Evolutionary conservation across 2,888 invertebrate species (phyloP), one percentile per base, ranked within the genome.

Genomic region (Xestia c-nigrum): DNA sequence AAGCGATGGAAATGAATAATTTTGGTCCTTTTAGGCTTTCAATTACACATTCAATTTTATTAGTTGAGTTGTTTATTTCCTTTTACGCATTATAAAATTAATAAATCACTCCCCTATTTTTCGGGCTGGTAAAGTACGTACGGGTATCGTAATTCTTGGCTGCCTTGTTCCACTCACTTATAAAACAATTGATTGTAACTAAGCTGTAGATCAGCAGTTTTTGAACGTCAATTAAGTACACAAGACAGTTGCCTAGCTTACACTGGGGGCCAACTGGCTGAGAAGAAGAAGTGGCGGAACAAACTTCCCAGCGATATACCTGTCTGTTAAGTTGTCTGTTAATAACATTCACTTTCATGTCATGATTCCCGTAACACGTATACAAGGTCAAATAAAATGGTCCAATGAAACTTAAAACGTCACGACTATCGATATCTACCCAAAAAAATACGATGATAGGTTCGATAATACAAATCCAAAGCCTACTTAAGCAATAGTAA

Each of bases 1-100:
- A 21, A 38, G 5, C 16, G 21, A 46, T 46, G 24, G 52, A 80
- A 72, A 61, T 50, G 14, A 55, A 38, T 40, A 40, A 43, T 66
- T 73, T 61, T 47, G 59, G 19, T 21, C 10, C 21, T 43, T 63
- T 19, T 10, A 24, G 21, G 5, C 4, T 0, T n/a, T 43, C 1
- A 6, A n/a, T 63, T 19, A n/a, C 14, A 31, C 4, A 31, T 14
- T 63, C 1, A 4, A 52, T 31, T 52, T 50, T 5, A 47, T 74
- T 40, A 21, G 10, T 16, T n/a, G 10, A 31, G 38, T 50, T 61
- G 7, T 12, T 72, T 43, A n/a, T 31, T 50, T 6, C n/a, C 16
- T 43, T 63, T 61, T 76, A 46, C 10, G 43, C 14, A 40, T 40
- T 12, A 47, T n/a, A 38, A 5, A 16, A 69, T 40, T 1, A 19